phyloP scores from a whole-genome alignment of 2,888 invertebrate genomes.

The Drosophila ustulata region DNA sequence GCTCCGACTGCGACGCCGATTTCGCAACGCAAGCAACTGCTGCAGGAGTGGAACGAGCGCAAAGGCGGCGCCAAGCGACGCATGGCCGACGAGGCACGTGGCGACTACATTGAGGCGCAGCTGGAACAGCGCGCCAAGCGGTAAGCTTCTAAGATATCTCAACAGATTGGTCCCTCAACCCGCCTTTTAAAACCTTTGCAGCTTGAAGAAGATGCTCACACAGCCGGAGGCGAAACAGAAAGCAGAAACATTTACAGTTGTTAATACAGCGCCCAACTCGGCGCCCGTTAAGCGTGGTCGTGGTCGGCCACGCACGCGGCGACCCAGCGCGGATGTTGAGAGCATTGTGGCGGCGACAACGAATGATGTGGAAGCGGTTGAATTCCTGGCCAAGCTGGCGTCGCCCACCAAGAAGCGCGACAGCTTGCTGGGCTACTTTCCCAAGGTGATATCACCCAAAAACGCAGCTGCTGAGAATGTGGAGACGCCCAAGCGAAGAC shows the following conservation, averaged over 20 bases:
- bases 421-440: constrained; percentile 88
- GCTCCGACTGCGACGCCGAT: constrained; percentile 18
- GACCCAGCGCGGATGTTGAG: constrained; percentile 64
- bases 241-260: constrained; percentile 6
- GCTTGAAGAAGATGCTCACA: constrained; percentile 82
- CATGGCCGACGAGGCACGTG: constrained; percentile 86
- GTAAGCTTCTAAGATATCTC: constrained; percentile 54
- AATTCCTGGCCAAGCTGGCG: constrained; percentile 86
- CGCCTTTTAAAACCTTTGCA: constrained; percentile 38
- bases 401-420: constrained; percentile 87
- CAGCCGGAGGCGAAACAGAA: constrained; percentile 33
- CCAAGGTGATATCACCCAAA: constrained; percentile 84
- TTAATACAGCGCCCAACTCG: constrained; percentile 6
- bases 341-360: constrained; percentile 21
- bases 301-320: constrained; percentile 55
- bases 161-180: too few relatives aligned
- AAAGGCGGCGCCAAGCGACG: constrained; percentile 89
- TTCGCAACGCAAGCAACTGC: constrained; percentile 86
- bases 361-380: constrained; percentile 80
- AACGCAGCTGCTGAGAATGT: constrained; percentile 22
- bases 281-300: constrained; percentile 59
- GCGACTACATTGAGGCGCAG: constrained; percentile 86
- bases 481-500: constrained; percentile 53
- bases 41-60: constrained; percentile 88
- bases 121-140: constrained; percentile 88